A percentile compares a stretch with the other conserved stretches of the same genome.
phyloP scores from a whole-genome alignment of 1,140 invertebrate species.

The Drosophila nigrodunni region DNA sequence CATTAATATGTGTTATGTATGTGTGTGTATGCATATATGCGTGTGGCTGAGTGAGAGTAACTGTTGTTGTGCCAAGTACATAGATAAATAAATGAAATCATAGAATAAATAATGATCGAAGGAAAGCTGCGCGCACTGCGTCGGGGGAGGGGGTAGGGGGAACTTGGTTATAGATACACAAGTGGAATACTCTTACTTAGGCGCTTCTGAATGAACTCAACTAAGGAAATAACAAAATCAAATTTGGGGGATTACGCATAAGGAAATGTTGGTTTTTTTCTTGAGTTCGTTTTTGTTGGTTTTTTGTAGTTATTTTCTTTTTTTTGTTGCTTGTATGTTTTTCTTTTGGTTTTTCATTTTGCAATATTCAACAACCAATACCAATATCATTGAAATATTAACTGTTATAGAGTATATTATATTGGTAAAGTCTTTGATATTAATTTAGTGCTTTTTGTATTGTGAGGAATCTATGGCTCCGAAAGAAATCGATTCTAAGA shows the following conservation, averaged over 20 bases:
- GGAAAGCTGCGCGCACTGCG: slow-evolving; percentile 29
- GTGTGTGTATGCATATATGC: slow-evolving; percentile 13
- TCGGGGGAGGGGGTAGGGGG: slow-evolving; percentile 19
- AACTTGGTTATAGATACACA: slow-evolving; percentile 2
- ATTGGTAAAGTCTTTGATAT: slow-evolving; percentile 82
- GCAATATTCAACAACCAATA: slow-evolving; percentile 82
- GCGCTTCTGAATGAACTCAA: slow-evolving; percentile 38
- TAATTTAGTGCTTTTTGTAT: slow-evolving; percentile 84
- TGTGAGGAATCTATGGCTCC: slow-evolving; percentile 83
- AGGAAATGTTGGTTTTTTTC: slow-evolving; percentile 64
- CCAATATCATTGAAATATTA: slow-evolving; percentile 58
- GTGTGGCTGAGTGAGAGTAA: not conserved
- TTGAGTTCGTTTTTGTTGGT: slow-evolving; percentile 61
- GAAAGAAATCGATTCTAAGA: not conserved
- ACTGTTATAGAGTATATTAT: slow-evolving; percentile 41
- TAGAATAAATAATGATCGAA: slow-evolving; percentile 36
- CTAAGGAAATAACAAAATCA: slow-evolving; percentile 40
- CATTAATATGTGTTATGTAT: not conserved
- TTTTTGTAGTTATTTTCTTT: slow-evolving; percentile 43
- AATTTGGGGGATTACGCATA: slow-evolving; percentile 28
- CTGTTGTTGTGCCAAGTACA: slow-evolving; percentile 12
- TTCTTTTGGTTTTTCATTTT: slow-evolving; percentile 34
- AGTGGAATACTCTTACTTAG: slow-evolving; percentile 10
- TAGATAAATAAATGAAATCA: slow-evolving; percentile 30
- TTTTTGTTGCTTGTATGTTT: slow-evolving; percentile 36